These are phyloP conservation scores for Cyrtodaria siliqua DNA, from an alignment of 2,888 invertebrate genomes.

Conservation along the genomic window DNA sequence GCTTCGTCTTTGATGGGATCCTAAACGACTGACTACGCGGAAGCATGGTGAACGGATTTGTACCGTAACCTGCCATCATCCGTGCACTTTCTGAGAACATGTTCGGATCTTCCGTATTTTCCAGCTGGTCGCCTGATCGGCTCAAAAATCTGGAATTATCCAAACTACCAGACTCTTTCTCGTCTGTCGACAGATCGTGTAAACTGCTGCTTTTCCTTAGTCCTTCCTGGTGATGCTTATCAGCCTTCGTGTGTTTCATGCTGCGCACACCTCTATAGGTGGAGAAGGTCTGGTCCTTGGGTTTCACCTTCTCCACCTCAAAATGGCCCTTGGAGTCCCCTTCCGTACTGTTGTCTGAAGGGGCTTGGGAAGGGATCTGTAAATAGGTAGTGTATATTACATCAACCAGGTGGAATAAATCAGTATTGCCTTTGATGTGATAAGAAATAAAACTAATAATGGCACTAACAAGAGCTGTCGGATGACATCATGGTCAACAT, in stretches of 20 bases:
- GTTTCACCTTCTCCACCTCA: conserved; percentile 72
- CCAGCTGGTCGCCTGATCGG: conserved; percentile 79
- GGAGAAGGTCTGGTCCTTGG: conserved; percentile 70
- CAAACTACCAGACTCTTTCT: conserved; percentile 59
- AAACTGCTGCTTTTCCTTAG: conserved; percentile 83
- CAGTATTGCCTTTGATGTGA: too few relatives aligned
- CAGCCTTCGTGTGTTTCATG: conserved; percentile 82
- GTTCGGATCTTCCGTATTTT: conserved; percentile 51
- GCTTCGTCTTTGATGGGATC: conserved; percentile 36
- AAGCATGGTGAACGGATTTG: conserved; percentile 71
- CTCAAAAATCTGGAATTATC: conserved; percentile 76
- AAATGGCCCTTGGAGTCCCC: conserved; percentile 54
- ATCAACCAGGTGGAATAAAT: too few relatives aligned
- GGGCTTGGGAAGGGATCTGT: conserved; percentile 39
- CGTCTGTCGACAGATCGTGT: conserved; percentile 79
- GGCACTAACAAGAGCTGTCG: too few relatives aligned
- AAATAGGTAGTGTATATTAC: conserved; percentile 10
- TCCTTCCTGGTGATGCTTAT: conserved; percentile 81
- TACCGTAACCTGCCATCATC: conserved; percentile 64
- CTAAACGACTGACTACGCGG: conserved; percentile 60
- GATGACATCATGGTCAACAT: too few relatives aligned
- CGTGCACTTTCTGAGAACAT: conserved; percentile 47
- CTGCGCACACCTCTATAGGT: conserved; percentile 83
- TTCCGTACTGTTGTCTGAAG: conserved; percentile 28
- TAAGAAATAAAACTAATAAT: too few relatives aligned